These are phyloP conservation scores for Spodoptera frugiperda DNA, from an alignment of 1,140 invertebrate genomes.

Conservation along the genomic window DNA sequence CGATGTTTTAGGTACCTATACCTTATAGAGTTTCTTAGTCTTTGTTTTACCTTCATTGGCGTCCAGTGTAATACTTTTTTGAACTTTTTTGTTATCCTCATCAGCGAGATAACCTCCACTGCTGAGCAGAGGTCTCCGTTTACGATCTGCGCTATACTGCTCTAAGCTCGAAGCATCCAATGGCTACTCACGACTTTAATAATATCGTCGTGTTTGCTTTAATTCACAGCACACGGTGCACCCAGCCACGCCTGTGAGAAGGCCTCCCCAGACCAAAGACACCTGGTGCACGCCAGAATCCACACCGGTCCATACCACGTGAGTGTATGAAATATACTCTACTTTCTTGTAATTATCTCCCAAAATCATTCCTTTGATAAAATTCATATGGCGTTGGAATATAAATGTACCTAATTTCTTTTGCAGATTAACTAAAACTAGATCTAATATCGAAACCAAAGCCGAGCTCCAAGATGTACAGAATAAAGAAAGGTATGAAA, in stretches of 20 bases:
- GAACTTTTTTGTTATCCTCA: no score
- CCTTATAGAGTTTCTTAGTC: no score
- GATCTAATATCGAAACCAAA: conserved; percentile 68
- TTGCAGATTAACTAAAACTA: conserved; percentile 62
- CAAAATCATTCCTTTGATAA: no score
- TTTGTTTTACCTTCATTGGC: background rate
- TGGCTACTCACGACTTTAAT: background rate
- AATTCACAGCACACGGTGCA: conserved; percentile 71
- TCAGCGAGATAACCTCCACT: no score
- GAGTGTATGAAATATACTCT: conserved; percentile 19
- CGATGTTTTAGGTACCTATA: no score
- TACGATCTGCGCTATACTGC: no score
- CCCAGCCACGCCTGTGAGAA: conserved; percentile 49
- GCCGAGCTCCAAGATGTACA: conserved; percentile 56
- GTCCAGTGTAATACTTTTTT: background rate
- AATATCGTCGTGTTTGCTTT: background rate
- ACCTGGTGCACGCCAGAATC: conserved; percentile 73
- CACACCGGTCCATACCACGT: conserved; percentile 62
- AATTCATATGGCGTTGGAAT: no score
- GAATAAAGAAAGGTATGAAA: conserved; percentile 55
- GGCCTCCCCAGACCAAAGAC: conserved; percentile 33
- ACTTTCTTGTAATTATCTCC: no score
- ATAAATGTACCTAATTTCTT: no score
- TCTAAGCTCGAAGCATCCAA: no score
- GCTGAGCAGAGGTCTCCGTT: no score